These are phyloP conservation scores for Wasmannia auropunctata DNA, from an alignment of 1,140 invertebrate species.

Conservation along the genomic window DNA sequence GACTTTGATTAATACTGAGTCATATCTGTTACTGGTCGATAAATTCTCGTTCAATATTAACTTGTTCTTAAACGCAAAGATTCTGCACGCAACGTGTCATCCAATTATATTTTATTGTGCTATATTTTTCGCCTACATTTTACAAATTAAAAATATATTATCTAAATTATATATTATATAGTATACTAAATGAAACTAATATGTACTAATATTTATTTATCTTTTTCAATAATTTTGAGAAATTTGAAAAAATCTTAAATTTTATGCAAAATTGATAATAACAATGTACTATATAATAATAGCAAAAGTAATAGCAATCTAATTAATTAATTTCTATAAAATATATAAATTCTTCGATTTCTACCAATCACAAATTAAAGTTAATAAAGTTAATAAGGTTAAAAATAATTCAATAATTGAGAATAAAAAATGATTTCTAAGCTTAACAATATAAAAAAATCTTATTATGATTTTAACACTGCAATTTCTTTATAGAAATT, in stretches of 20 bases:
- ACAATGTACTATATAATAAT: too few relatives aligned
- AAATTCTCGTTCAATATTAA: conserved; percentile 1
- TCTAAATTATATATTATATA: not conserved
- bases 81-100: not conserved
- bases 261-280: too few relatives aligned
- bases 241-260: too few relatives aligned
- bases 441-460: not conserved
- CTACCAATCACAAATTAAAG: not conserved
- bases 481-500: not conserved
- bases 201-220: not conserved
- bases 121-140: not conserved
- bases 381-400: not conserved
- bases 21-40: not conserved
- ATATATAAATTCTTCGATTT: not conserved
- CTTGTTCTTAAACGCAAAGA: not conserved
- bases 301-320: not conserved
- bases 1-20: not conserved
- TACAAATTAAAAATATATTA: not conserved
- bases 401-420: not conserved
- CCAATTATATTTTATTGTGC: not conserved
- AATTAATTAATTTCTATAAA: not conserved
- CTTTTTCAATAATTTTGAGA: not conserved
- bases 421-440: not conserved
- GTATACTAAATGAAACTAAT: not conserved
- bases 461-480: not conserved